phyloP scores from a whole-genome alignment of 2,113 vertebrate species.

The Axis porcinus region DNA sequence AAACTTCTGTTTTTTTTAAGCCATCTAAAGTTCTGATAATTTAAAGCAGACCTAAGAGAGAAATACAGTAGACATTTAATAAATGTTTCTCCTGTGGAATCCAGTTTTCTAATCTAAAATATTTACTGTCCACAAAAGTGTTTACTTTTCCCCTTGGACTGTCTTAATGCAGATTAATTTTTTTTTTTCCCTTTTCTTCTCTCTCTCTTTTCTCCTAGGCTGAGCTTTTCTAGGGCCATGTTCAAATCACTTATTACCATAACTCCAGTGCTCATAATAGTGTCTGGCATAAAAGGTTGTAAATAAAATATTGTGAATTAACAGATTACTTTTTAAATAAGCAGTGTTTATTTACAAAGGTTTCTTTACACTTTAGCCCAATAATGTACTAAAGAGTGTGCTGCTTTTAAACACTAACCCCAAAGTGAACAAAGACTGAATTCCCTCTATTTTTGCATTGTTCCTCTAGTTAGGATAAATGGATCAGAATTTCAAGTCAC shows the following conservation, averaged over 20 bases:
- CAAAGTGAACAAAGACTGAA: neutral
- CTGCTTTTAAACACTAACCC: neutral
- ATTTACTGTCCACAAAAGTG: neutral
- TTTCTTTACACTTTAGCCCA: neutral
- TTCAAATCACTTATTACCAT: neutral
- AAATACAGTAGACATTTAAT: neutral
- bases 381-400: neutral
- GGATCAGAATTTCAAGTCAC: neutral
- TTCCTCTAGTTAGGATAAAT: neutral
- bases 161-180: neutral
- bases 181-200: no score
- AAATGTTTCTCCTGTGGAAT: neutral
- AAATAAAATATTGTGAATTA: conserved; percentile 19
- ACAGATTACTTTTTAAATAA: neutral
- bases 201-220: neutral
- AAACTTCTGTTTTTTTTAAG: neutral
- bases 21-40: neutral
- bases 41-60: neutral
- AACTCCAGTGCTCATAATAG: neutral
- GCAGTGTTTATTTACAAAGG: neutral
- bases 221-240: neutral
- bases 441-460: neutral
- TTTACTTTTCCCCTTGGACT: neutral
- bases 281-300: neutral
- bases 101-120: neutral